Evolutionary conservation across 2,888 invertebrate genomes (phyloP).

Genomic region (Cerceris rybyensis): DNA sequence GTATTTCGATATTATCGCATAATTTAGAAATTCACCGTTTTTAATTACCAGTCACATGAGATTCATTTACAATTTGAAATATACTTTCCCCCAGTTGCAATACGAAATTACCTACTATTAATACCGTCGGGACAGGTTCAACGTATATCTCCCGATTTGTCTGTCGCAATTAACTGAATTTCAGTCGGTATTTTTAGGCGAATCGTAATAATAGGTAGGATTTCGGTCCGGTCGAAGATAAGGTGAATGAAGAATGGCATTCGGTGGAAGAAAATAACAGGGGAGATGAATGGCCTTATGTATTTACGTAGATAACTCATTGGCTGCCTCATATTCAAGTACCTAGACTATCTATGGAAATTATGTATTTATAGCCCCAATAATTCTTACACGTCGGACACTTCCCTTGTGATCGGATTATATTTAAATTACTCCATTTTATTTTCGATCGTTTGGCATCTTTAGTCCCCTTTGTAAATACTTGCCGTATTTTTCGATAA

Average conservation of each 20-base stretch:
- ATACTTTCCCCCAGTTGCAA: no score
- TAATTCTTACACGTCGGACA: constrained; percentile 22
- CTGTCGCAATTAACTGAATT: not conserved
- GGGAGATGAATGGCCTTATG: constrained; percentile 27
- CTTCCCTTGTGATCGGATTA: not conserved
- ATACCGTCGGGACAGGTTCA: no score
- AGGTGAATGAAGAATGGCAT: constrained; percentile 2
- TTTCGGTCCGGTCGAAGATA: constrained; percentile 4
- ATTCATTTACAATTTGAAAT: no score
- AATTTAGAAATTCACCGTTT: no score
- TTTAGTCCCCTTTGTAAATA: no score
- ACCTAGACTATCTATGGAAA: constrained; percentile 23
- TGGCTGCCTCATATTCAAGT: constrained; percentile 13
- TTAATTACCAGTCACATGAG: no score
- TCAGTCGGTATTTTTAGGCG: no score
- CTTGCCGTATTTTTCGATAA: no score
- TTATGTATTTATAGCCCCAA: constrained; percentile 35
- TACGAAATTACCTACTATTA: no score
- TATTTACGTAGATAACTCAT: constrained; percentile 48
- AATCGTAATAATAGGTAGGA: no score
- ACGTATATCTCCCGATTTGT: no score
- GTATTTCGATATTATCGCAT: no score
- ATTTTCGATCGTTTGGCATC: not conserved
- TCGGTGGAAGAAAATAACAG: constrained; percentile 7
- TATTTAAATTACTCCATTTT: not conserved